Evolutionary conservation across 2,888 invertebrate genomes (phyloP).

Genomic region (Eupithecia subumbrata): DNA sequence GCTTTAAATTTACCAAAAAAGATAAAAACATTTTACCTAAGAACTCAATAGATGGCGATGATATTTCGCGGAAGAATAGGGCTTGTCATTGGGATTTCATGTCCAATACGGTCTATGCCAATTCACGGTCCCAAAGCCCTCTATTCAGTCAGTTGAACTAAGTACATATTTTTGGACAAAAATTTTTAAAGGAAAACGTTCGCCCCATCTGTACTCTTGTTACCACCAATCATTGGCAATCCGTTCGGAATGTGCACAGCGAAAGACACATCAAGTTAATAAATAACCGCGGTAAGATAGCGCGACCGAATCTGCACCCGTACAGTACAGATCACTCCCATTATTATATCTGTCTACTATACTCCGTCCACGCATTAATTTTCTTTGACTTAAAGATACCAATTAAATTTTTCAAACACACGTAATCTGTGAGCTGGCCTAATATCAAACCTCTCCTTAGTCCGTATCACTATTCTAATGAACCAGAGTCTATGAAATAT

Average conservation of each 20-base stretch:
- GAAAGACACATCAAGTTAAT: slow-evolving; percentile 78
- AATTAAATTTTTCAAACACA: too few species aligned
- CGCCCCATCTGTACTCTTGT: slow-evolving; percentile 19
- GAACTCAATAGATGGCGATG: background rate
- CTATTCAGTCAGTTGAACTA: background rate
- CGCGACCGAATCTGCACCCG: slow-evolving; percentile 46
- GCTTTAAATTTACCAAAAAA: background rate
- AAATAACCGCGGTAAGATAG: slow-evolving; percentile 69
- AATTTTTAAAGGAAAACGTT: background rate
- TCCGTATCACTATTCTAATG: too few species aligned
- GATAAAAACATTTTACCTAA: too few species aligned
- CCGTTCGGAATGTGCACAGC: slow-evolving; percentile 72
- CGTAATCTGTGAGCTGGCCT: too few species aligned
- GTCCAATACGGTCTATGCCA: background rate
- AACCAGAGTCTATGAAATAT: too few species aligned
- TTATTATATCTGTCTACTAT: background rate
- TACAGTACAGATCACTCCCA: background rate
- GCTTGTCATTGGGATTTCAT: background rate
- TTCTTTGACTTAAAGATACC: too few species aligned
- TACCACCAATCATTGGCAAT: slow-evolving; percentile 55
- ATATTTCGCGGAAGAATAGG: background rate
- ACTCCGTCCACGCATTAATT: too few species aligned
- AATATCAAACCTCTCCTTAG: too few species aligned
- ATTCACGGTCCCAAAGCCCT: background rate
- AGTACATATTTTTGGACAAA: background rate